Evolutionary conservation across 2,113 vertebrate species (phyloP), one percentile per base, ranked within the genome.

Genomic region (Marmota flaviventris): DNA sequence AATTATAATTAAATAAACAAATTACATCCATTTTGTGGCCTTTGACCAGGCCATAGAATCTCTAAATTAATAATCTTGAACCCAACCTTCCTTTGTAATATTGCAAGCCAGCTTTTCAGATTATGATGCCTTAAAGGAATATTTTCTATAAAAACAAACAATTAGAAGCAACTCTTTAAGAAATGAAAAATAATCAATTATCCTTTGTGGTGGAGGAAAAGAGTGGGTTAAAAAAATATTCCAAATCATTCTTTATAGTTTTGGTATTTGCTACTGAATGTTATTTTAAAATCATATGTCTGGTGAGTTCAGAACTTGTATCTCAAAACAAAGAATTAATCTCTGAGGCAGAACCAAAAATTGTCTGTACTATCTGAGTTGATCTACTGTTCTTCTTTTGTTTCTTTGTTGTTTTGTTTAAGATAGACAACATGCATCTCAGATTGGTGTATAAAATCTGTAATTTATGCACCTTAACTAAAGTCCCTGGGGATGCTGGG

Each of bases 111-210:
- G 1, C 20, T 95, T 93, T 96, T 48, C 51, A 81, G 37, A 72
- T 69, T 91, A 81, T 67, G 7, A 22, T 83, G 13, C 29, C 81
- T 48, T 92, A 73, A 82, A 83, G 45, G 24, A 48, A 13, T 82
- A 67, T 48, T 7, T 83, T 85, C 7, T 37, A 3, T 84, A 51
- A 27, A 92, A 97, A 85, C n/a, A 81, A 85, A 56, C 37, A 88
- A 37, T 16, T 65, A 7, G 51, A 79, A 89, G 4, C 73, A 51
- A 20, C 8, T 89, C 7, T 53, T 92, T 67, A 70, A 82, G 92
- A 95, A 86, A 45, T 86, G 22, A 79, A 95, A 93, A 70, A 51
- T 2, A 75, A 58, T 51, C 16, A 73, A 24, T 87, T 84, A 89
- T 92, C 42, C 76, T 48, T 87, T 53, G 42, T 81, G 63, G 3